phyloP scores from a whole-genome alignment of 2,113 vertebrate genomes.

The Panthera tigris region DNA sequence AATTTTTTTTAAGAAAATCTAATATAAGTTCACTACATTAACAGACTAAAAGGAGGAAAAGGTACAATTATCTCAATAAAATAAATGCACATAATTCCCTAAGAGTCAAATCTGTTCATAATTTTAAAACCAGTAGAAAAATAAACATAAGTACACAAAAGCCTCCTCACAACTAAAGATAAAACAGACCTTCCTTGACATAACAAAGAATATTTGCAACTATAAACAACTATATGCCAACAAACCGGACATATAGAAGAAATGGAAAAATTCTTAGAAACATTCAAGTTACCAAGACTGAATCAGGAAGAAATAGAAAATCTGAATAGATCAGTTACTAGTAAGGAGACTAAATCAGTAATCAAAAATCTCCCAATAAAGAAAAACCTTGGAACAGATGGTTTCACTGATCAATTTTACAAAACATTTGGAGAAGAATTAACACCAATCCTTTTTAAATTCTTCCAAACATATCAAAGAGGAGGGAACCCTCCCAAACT shows the following conservation, averaged over 20 bases:
- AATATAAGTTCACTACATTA: not conserved
- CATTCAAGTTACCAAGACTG: not conserved
- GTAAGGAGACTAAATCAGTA: not conserved
- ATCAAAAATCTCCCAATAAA: not conserved
- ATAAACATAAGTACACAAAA: not conserved
- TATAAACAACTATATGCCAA: not conserved
- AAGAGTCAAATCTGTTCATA: not conserved
- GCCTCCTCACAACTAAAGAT: not conserved
- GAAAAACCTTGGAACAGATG: not conserved
- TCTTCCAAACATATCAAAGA: not conserved
- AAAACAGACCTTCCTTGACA: not conserved
- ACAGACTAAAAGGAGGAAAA: not conserved
- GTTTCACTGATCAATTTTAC: not conserved
- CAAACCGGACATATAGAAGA: not conserved
- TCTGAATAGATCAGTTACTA: not conserved
- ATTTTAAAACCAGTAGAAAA: constrained; percentile 32
- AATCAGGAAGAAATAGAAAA: not conserved
- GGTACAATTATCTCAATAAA: not conserved
- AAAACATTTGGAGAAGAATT: not conserved
- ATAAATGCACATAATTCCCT: constrained; percentile 15
- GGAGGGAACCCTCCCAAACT: not conserved
- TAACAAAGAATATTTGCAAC: not conserved
- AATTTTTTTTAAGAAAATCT: too few relatives aligned
- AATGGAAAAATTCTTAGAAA: not conserved
- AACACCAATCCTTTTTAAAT: not conserved